These are phyloP conservation scores for Vultur gryphus DNA, from an alignment of 2,797 vertebrate species.

Conservation along the genomic window DNA sequence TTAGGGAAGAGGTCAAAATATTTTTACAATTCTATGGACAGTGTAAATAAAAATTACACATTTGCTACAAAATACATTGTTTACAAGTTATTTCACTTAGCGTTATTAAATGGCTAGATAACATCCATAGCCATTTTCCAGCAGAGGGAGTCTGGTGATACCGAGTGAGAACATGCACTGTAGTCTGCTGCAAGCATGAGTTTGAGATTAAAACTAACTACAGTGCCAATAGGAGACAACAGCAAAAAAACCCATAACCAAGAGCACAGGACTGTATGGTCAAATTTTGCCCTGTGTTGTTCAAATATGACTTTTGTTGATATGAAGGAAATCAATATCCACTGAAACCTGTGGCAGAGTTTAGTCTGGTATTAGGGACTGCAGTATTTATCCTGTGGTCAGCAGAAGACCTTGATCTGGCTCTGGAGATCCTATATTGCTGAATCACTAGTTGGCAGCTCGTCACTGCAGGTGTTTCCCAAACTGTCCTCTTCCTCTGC, in stretches of 20 bases:
- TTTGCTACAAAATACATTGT: not conserved
- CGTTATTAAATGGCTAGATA: not conserved
- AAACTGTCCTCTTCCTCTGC: not conserved
- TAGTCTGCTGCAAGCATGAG: rapidly evolving
- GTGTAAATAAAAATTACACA: not conserved
- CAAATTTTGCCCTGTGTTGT: not conserved
- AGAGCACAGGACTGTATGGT: not conserved
- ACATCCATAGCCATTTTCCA: not conserved
- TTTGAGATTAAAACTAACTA: not conserved
- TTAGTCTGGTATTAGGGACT: not conserved
- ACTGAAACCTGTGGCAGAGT: not conserved
- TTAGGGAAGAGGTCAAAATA: not conserved
- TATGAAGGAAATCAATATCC: not conserved
- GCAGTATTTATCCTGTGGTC: rapidly evolving
- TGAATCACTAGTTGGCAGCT: not conserved
- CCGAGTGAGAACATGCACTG: rapidly evolving
- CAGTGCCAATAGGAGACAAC: not conserved
- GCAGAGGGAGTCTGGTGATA: slow-evolving; percentile 16
- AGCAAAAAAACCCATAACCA: not conserved
- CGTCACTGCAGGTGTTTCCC: not conserved
- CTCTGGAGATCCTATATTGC: not conserved
- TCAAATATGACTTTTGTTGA: not conserved
- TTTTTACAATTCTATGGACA: not conserved
- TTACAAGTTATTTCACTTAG: not conserved
- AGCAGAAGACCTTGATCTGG: not conserved